These are phyloP conservation scores for Eilema sororculum DNA, from an alignment of 2,888 invertebrate genomes.

Conservation along the genomic window DNA sequence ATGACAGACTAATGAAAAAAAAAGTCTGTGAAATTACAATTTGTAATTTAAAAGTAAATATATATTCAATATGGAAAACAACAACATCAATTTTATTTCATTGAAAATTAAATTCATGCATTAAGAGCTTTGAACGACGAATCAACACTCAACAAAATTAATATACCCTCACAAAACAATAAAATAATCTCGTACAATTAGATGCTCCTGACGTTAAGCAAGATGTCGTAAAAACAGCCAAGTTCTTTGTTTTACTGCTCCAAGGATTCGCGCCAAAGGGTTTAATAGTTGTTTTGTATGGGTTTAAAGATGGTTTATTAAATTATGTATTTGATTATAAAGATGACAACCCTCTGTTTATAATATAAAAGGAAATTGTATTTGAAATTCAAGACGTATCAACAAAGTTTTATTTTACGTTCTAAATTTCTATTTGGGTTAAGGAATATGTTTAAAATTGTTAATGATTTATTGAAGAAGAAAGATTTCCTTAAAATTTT, in stretches of 20 bases:
- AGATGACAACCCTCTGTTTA: constrained; percentile 18
- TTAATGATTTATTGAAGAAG: neutral
- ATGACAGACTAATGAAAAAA: too few relatives aligned
- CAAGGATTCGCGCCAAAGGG: constrained; percentile 49
- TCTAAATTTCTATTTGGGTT: neutral
- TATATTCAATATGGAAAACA: neutral
- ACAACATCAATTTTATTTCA: neutral
- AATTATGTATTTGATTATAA: constrained; percentile 57
- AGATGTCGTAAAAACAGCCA: constrained; percentile 45
- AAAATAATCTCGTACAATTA: constrained; percentile 49
- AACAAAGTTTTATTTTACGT: neutral
- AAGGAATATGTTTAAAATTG: neutral
- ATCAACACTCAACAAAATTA: constrained; percentile 28
- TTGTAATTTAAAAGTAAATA: neutral
- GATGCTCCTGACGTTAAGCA: constrained; percentile 44
- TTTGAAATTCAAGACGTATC: neutral
- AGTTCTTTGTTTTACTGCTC: constrained; percentile 48
- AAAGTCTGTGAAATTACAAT: neutral
- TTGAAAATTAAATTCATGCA: neutral
- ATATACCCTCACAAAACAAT: constrained; percentile 38
- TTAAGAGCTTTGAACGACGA: neutral
- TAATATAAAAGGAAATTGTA: neutral
- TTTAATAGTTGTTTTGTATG: constrained; percentile 56
- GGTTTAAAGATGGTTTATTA: constrained; percentile 52
- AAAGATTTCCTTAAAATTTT: too few relatives aligned